Conservation (phyloP, 2,113 vertebrate genomes). For the Bujurquina vittata region DNA sequence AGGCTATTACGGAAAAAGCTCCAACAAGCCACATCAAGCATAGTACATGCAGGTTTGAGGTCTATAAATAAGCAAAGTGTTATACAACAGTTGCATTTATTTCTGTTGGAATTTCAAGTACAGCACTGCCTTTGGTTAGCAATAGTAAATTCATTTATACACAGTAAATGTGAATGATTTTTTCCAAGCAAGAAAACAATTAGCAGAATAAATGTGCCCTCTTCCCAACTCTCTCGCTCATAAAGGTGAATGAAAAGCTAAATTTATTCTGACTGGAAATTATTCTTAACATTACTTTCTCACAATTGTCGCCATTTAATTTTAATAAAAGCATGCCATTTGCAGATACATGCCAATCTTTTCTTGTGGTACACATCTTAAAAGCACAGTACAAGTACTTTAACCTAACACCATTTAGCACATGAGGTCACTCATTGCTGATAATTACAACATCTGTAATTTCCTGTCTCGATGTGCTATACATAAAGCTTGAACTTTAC, state of each 20-base stretch:
- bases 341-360: slow-evolving; percentile 59
- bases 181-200: slow-evolving; percentile 43
- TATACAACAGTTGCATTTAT: slow-evolving; percentile 16
- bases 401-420: slow-evolving; percentile 57
- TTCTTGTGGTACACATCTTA: slow-evolving; percentile 54
- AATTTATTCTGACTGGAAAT: slow-evolving; percentile 49
- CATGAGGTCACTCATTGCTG: slow-evolving; percentile 67
- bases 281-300: slow-evolving; percentile 62
- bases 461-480: slow-evolving; percentile 79
- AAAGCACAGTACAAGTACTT: slow-evolving; percentile 73
- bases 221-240: slow-evolving; percentile 8
- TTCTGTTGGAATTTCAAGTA: slow-evolving; percentile 3
- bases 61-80: slow-evolving; percentile 45
- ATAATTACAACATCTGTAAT: slow-evolving; percentile 80
- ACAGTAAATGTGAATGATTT: slow-evolving; percentile 43
- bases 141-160: slow-evolving; percentile 24
- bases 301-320: slow-evolving; percentile 60
- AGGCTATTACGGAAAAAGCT: not conserved
- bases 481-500: slow-evolving; percentile 83
- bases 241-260: slow-evolving; percentile 34
- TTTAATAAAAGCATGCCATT: slow-evolving; percentile 74
- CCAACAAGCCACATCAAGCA: slow-evolving; percentile 8
- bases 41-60: slow-evolving; percentile 15
- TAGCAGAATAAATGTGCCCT: slow-evolving; percentile 22
- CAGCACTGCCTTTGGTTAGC: slow-evolving; percentile 4